Conservation (phyloP, 2,888 invertebrate genomes). For the Lepidonotus clava region DNA sequence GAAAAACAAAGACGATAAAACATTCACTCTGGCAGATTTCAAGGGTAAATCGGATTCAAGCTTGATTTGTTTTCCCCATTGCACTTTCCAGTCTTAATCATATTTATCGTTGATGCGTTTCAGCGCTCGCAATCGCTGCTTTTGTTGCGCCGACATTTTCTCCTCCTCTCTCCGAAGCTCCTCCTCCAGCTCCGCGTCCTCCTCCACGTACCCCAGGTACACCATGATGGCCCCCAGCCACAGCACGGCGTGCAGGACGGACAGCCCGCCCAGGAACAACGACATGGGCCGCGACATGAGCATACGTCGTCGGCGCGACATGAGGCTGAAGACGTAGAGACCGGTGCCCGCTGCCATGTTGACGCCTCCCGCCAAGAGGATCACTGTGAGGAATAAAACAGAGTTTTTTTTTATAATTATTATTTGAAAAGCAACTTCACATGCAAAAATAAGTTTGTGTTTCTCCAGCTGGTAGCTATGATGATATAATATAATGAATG, state of each 20-base stretch:
- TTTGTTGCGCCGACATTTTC: background rate
- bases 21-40: too few relatives aligned
- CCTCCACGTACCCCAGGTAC: conserved; percentile 41
- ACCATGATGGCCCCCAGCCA: conserved; percentile 32
- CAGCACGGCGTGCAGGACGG: background rate
- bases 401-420: too few relatives aligned
- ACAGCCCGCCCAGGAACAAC: background rate
- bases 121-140: background rate
- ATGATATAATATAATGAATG: too few relatives aligned
- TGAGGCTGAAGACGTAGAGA: background rate
- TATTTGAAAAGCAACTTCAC: too few relatives aligned
- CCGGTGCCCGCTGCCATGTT: background rate
- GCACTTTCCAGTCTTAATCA: background rate
- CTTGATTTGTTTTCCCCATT: too few relatives aligned
- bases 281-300: background rate
- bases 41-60: too few relatives aligned
- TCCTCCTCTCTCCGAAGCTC: background rate
- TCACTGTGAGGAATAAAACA: too few relatives aligned
- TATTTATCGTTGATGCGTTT: background rate
- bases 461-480: too few relatives aligned
- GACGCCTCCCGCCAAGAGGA: background rate
- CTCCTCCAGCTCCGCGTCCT: background rate
- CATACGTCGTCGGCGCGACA: conserved; percentile 10
- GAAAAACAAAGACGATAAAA: too few relatives aligned
- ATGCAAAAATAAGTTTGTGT: too few relatives aligned